These are phyloP conservation scores for Epinotia demarniana DNA, from an alignment of 2,888 invertebrate species.

Conservation along the genomic window DNA sequence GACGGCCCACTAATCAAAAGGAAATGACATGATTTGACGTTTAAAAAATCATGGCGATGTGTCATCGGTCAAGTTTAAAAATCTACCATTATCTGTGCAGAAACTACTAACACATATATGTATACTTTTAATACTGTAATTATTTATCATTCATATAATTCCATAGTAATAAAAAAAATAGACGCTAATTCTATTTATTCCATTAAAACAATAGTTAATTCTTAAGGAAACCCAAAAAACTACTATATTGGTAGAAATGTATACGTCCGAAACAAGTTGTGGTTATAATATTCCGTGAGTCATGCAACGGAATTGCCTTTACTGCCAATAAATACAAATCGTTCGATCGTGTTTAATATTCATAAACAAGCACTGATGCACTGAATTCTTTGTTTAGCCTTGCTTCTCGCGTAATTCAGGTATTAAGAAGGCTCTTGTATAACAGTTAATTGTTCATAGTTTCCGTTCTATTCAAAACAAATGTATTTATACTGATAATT, in stretches of 20 bases:
- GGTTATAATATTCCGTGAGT: conserved; percentile 38
- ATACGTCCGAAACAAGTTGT: not conserved
- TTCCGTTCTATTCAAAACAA: not conserved
- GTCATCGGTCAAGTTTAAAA: conserved; percentile 42
- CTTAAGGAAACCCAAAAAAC: not conserved
- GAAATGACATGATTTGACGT: conserved; percentile 70
- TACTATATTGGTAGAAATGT: conserved; percentile 23
- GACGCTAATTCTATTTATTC: too few relatives aligned
- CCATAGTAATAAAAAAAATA: too few relatives aligned
- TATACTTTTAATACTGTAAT: not conserved
- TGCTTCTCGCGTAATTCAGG: not conserved
- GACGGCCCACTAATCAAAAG: conserved; percentile 77
- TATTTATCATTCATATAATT: not conserved
- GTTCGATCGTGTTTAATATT: conserved; percentile 27
- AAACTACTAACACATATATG: conserved; percentile 19
- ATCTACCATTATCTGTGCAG: conserved; percentile 23
- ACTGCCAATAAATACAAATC: conserved; percentile 29
- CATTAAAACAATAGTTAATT: not conserved
- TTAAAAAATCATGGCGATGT: conserved; percentile 47
- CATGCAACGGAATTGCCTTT: conserved; percentile 34
- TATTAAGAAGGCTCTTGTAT: not conserved
- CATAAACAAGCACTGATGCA: conserved; percentile 15
- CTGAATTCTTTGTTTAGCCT: conserved; percentile 19
- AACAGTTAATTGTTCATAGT: not conserved
- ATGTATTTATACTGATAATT: not conserved